phyloP scores from a whole-genome alignment of 2,113 vertebrate genomes.

The Thinocorus orbignyianus region DNA sequence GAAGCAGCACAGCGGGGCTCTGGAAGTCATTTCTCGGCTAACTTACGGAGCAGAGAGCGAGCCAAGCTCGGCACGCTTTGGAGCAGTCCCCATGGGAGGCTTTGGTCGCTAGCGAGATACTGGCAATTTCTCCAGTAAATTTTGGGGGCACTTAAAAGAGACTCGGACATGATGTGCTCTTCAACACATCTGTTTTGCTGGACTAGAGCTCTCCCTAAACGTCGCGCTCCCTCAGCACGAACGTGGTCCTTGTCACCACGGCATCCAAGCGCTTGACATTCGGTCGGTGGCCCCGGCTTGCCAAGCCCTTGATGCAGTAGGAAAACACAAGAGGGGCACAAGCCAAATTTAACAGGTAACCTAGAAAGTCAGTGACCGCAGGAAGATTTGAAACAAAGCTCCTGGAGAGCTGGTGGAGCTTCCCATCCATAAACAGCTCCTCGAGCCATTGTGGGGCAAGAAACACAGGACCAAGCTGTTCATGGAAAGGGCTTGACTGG shows the following conservation, averaged over 20 bases:
- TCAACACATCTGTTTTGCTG: background rate
- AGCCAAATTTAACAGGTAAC: conserved; percentile 10
- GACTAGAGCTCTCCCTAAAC: background rate
- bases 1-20: conserved; percentile 31
- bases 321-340: background rate
- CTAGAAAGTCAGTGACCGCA: background rate
- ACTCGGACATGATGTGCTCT: background rate
- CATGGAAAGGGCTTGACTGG: background rate
- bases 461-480: background rate
- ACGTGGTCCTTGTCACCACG: background rate
- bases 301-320: background rate
- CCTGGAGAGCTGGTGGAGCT: background rate
- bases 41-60: background rate
- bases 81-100: background rate
- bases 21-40: conserved; percentile 30
- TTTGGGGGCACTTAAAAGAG: conserved; percentile 18
- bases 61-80: background rate
- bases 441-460: background rate
- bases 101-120: background rate
- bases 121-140: background rate
- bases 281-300: accelerated
- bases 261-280: background rate
- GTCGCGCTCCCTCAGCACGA: background rate
- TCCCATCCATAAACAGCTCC: background rate
- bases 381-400: background rate